Evolutionary conservation across 2,113 vertebrate genomes (phyloP).

Genomic region (Suricata suricatta): DNA sequence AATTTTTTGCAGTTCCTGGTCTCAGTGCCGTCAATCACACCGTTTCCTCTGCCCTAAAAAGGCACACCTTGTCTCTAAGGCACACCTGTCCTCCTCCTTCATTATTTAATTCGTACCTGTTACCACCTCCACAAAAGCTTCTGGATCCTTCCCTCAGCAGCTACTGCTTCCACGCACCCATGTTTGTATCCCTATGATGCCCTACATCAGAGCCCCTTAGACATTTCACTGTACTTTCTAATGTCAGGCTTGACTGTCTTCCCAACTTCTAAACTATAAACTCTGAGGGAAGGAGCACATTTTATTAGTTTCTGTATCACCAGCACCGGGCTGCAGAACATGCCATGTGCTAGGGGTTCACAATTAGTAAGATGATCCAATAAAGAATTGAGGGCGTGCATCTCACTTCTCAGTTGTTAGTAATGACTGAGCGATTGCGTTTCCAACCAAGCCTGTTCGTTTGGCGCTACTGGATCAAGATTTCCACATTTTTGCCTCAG

Average conservation of each 20-base stretch:
- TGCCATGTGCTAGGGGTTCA: background rate
- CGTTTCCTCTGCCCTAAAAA: background rate
- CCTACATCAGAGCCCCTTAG: background rate
- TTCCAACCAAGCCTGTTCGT: background rate
- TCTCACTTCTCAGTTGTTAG: background rate
- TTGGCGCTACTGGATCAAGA: background rate
- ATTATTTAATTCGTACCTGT: conserved; percentile 32
- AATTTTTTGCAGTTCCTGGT: background rate
- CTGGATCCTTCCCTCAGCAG: background rate
- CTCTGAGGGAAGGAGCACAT: background rate
- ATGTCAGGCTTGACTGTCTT: conserved; percentile 14
- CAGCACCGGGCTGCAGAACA: background rate
- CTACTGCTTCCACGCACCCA: background rate
- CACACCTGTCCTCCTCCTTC: background rate
- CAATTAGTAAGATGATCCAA: background rate
- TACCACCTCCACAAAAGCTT: background rate
- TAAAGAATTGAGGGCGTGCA: background rate
- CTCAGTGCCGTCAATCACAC: background rate
- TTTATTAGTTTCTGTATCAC: background rate
- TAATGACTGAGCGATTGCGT: background rate
- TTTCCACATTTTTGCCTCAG: background rate
- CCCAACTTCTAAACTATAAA: background rate
- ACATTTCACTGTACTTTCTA: background rate
- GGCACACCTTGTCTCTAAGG: background rate
- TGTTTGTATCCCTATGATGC: background rate